Evolutionary conservation across 1,140 invertebrate species (phyloP), one percentile per base, ranked within the genome.

Genomic region (Saccostrea glomerata): DNA sequence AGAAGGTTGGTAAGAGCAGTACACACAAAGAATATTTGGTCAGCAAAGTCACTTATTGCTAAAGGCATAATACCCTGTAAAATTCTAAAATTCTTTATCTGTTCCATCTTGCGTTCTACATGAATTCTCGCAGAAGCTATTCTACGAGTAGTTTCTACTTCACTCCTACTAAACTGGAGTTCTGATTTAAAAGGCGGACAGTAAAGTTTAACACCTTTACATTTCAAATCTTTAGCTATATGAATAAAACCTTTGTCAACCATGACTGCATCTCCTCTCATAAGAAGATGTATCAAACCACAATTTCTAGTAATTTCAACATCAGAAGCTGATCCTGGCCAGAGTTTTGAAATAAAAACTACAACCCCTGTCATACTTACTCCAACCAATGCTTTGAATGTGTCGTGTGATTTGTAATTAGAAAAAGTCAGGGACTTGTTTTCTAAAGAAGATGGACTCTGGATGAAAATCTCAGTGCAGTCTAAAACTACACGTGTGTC

Each of bases 191-290:
- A n/a, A n/a, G n/a, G n/a, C n/a, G n/a, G n/a, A n/a, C n/a, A n/a
- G n/a, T n/a, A n/a, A 9, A 86, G 54, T 86, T 86, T 86, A 3
- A 86, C 70, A 11, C 73, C 70, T 30, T 82, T 86, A 11, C 25
- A 15, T 23, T 58, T 82, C 7, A 82, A 58, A 30, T 86, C 86
- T 9, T 36, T n/a, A 12, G 11, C 25, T n/a, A 86, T 23, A n/a
- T 86, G 86, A 12, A 86, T 56, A 58, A 90, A 90, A 4, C 89
- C 89, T 54, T 90, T 90, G 58, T 89, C 60, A n/a, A 84, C 88
- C 77, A 89, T 89, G 15, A 85, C 88, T 54, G 85, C 86, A 89
- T 89, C 88, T 54, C 86, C 70, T 55, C 9, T 13, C 4, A 82
- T 7, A 23, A 89, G 58, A 6, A 55, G 30, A 9, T 89, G 60